Evolutionary conservation across 2,888 invertebrate species (phyloP).

Genomic region (Mythimna vitellina): DNA sequence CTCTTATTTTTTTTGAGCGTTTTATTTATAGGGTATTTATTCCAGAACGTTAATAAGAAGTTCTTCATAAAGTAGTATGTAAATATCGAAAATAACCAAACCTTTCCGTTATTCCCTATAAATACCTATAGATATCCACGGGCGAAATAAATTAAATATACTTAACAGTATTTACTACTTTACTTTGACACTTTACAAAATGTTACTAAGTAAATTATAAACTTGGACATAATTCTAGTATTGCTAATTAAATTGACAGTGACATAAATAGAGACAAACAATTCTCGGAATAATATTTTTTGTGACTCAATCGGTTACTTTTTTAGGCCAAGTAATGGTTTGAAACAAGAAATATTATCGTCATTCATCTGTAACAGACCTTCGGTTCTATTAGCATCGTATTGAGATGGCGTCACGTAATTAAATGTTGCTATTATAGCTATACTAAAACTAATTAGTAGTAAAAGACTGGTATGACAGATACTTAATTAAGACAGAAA

Average conservation of each 20-base stretch:
- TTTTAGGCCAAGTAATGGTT: slow-evolving; percentile 16
- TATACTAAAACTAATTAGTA: slow-evolving; percentile 5
- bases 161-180: not conserved
- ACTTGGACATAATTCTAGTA: not conserved
- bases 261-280: not conserved
- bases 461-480: not conserved
- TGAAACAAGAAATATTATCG: slow-evolving; percentile 11
- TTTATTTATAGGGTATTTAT: no score
- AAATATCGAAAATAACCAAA: no score
- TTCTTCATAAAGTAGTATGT: no score
- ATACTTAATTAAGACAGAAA: slow-evolving; percentile 1
- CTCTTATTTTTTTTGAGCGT: no score
- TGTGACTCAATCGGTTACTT: slow-evolving; percentile 1
- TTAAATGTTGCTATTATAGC: slow-evolving; percentile 8
- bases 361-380: slow-evolving; percentile 32
- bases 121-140: no score
- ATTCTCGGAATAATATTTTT: not conserved
- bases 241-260: slow-evolving; percentile 41
- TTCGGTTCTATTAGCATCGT: slow-evolving; percentile 32
- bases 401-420: slow-evolving; percentile 25
- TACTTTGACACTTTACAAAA: not conserved
- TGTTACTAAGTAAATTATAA: not conserved
- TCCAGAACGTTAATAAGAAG: no score
- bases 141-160: no score
- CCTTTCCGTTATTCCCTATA: no score